phyloP scores from a whole-genome alignment of 2,888 invertebrate species.

The Matsumyia berberina region DNA sequence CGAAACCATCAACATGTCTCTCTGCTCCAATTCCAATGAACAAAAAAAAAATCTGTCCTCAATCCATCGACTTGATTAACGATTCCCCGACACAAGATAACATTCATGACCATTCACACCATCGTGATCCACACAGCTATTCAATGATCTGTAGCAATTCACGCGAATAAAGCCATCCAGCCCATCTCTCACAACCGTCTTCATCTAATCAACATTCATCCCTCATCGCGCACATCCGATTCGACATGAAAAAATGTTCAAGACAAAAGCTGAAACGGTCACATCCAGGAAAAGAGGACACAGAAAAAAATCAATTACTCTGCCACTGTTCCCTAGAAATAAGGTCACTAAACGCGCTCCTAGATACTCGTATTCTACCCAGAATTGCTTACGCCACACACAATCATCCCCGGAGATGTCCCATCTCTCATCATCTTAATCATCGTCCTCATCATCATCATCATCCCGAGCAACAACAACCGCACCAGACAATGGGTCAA shows the following conservation, averaged over 20 bases:
- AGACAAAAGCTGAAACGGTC: constrained; percentile 51
- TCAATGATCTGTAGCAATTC: constrained; percentile 58
- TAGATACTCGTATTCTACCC: constrained; percentile 40
- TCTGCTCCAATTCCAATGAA: constrained; percentile 38
- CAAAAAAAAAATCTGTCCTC: constrained; percentile 2
- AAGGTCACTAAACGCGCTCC: constrained; percentile 57
- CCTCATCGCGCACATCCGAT: constrained; percentile 74
- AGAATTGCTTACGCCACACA: constrained; percentile 70
- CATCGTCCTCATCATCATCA: constrained; percentile 43
- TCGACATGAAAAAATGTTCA: constrained; percentile 4
- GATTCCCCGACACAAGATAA: constrained; percentile 63
- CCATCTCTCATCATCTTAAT: constrained; percentile 69
- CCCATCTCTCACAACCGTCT: constrained; percentile 9
- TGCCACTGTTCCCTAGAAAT: constrained; percentile 62
- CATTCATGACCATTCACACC: constrained; percentile 66
- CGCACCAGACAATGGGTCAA: constrained; percentile 70
- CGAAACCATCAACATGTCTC: constrained; percentile 33
- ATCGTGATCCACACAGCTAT: constrained; percentile 58
- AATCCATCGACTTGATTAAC: constrained; percentile 57
- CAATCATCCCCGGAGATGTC: constrained; percentile 25
- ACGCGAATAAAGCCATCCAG: constrained; percentile 15
- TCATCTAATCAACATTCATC: constrained; percentile 72
- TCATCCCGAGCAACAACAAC: constrained; percentile 38
- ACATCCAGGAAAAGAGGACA: constrained; percentile 33
- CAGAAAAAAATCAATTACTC: constrained; percentile 73